A percentile compares a stretch with the other conserved stretches of the same genome.
These are phyloP conservation scores for Halictus rubicundus DNA, from an alignment of 1,140 invertebrate species.

Conservation along the genomic window DNA sequence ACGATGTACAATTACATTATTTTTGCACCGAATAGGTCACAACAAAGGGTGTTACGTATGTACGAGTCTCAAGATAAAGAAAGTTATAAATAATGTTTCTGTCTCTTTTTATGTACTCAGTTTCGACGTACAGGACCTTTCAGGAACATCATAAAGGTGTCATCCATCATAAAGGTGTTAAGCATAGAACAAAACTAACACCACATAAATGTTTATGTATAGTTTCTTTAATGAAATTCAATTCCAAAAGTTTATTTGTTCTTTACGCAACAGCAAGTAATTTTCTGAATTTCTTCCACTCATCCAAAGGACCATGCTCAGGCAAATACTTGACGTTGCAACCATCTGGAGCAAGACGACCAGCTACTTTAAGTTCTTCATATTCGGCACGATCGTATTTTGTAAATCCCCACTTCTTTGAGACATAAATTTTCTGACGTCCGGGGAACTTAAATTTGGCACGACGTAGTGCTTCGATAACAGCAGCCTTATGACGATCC, in stretches of 20 bases:
- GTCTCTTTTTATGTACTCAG: too few species aligned
- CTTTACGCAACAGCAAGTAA: slow-evolving; percentile 67
- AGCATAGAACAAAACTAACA: neutral
- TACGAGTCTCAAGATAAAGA: too few species aligned
- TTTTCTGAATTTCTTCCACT: slow-evolving; percentile 91
- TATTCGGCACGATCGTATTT: slow-evolving; percentile 96
- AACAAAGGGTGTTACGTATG: too few species aligned
- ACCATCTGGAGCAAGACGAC: slow-evolving; percentile 94
- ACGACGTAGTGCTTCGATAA: slow-evolving; percentile 96
- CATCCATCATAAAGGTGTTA: neutral
- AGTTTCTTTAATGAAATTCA: slow-evolving; percentile 28
- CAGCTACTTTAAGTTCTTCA: slow-evolving; percentile 90
- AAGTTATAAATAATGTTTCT: too few species aligned
- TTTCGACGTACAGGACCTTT: too few species aligned
- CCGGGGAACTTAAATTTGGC: slow-evolving; percentile 99
- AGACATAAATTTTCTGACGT: slow-evolving; percentile 98
- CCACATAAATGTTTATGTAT: neutral
- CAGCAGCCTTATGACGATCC: slow-evolving; percentile 96
- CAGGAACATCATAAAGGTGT: too few species aligned
- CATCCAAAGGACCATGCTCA: slow-evolving; percentile 93
- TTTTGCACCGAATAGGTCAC: too few species aligned
- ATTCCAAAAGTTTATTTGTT: slow-evolving; percentile 50
- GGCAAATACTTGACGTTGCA: slow-evolving; percentile 96
- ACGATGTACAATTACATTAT: too few species aligned
- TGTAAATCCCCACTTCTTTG: slow-evolving; percentile 99